phyloP scores from a whole-genome alignment of 1,140 invertebrate species.

The Wasmannia auropunctata region DNA sequence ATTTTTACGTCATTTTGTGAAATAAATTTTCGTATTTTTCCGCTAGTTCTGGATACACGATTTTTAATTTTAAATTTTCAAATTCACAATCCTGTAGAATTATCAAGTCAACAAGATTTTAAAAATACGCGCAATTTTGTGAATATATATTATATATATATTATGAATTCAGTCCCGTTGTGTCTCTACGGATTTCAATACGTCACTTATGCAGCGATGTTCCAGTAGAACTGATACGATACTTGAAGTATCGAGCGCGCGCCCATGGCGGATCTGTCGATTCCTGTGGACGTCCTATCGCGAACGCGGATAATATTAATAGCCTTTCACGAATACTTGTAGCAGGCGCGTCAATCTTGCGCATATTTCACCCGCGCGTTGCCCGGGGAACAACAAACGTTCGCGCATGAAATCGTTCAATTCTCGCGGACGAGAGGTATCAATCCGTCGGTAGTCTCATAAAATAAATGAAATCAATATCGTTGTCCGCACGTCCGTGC shows the following conservation, averaged over 20 bases:
- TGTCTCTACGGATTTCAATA: not conserved
- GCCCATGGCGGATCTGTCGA: slow-evolving; percentile 15
- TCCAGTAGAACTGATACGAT: not conserved
- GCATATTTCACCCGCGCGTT: not conserved
- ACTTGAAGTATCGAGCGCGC: not conserved
- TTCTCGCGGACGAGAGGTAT: not conserved
- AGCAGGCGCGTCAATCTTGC: slow-evolving; percentile 19
- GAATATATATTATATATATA: too few relatives aligned
- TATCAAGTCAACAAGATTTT: not conserved
- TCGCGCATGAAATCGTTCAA: slow-evolving; percentile 1
- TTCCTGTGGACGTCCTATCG: slow-evolving; percentile 2
- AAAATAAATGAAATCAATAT: slow-evolving; percentile 53
- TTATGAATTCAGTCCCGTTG: not conserved
- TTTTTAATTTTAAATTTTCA: not conserved
- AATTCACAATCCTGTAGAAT: not conserved
- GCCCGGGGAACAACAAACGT: not conserved
- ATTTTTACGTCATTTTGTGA: not conserved
- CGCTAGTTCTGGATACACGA: not conserved
- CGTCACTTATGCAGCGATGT: not conserved
- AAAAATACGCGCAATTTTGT: not conserved
- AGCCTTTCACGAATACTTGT: slow-evolving; percentile 19
- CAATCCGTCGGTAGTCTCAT: not conserved
- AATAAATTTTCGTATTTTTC: not conserved
- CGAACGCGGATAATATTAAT: slow-evolving; percentile 36
- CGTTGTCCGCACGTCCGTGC: not conserved